These are phyloP conservation scores for Sorex araneus DNA, from an alignment of 2,113 vertebrate genomes.

Conservation along the genomic window DNA sequence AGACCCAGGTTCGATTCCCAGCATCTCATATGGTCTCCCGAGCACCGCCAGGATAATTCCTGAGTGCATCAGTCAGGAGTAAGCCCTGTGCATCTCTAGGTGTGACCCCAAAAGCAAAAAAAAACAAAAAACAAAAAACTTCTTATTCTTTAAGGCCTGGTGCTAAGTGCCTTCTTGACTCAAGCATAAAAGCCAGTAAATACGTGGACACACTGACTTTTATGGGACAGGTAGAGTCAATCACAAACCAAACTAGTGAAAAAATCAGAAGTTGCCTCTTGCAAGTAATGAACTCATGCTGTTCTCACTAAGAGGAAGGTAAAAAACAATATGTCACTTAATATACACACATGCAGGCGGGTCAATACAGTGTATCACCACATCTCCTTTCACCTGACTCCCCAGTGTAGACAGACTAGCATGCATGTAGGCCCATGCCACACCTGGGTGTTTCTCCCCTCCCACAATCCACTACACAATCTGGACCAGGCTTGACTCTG, in stretches of 20 bases:
- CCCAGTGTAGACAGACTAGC: not conserved
- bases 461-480: not conserved
- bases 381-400: not conserved
- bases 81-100: too few relatives aligned
- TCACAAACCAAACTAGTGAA: not conserved
- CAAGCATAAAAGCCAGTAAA: constrained; percentile 19
- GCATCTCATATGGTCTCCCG: too few relatives aligned
- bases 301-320: not conserved
- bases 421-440: not conserved
- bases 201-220: not conserved
- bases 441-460: not conserved
- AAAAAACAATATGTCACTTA: too few relatives aligned
- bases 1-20: too few relatives aligned
- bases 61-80: too few relatives aligned
- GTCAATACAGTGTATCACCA: not conserved
- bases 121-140: too few relatives aligned
- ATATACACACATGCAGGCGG: not conserved
- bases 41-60: too few relatives aligned
- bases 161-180: not conserved
- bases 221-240: not conserved
- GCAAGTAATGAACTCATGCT: not conserved
- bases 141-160: not conserved
- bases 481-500: not conserved
- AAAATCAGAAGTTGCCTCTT: not conserved
- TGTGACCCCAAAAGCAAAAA: too few relatives aligned